Base-by-base conservation (phyloP, 2,113 vertebrate species). In the Ivindomyrus marchei region DNA sequence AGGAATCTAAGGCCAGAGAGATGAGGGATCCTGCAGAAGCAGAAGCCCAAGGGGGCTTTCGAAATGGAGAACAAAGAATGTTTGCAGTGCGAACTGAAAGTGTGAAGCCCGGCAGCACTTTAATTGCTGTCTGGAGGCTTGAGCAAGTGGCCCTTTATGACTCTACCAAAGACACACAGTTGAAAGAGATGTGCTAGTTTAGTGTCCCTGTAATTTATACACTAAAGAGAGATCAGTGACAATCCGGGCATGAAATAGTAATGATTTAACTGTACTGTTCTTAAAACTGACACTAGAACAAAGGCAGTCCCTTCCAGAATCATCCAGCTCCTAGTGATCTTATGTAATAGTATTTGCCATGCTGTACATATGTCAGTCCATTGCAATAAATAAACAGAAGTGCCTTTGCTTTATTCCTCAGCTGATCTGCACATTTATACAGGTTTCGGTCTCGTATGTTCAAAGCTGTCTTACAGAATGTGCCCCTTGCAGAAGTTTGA, bases 1-100 rank as follows among this genome's bases (percentile, higher is more conserved):
- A 27, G 89, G 66, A 90, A 89, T 87, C 70, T 89, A 58, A 89
- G n/a, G 83, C 47, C 42, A 77, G 80, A 90, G 36, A 86, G 77
- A 49, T 46, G 74, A 58, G 3, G 19, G 4, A 45, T 86, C 2
- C 62, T 46, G 24, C 45, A 89, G 19, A 19, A 47, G 88, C 24
- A 77, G 62, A 46, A 47, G 19, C 83, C 42, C 19, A 11, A n/a
- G 45, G 11, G 39, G 83, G 19, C 83, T 5, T 85, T 85, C 0
- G 1, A 50, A 47, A 86, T 80, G 74, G 74, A 80, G 74, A 80
- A 80, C 74, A 42, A 42, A 80, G 74, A 42, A 80, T 19, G 21
- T 80, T 80, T 80, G 31, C 15, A 42, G 74, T 80, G 74, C 2
- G 36, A 80, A 80, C 36, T 80, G 74, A 80, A 80, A 80, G 36